Conservation (phyloP, 2,113 vertebrate species). For the Pedetes capensis region DNA sequence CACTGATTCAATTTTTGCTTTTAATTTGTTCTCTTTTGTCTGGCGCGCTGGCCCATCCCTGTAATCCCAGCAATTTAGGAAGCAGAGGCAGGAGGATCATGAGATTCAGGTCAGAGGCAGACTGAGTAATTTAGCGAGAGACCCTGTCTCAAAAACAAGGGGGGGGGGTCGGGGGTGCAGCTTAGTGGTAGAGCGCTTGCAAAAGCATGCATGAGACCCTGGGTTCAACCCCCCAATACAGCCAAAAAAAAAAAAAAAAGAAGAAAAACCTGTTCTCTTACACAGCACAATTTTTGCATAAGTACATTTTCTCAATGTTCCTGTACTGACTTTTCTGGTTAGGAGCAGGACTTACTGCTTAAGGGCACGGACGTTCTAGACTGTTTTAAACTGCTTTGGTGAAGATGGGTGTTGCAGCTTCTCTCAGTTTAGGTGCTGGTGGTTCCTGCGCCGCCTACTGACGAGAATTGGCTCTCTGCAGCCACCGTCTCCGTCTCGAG, state of each 20-base stretch:
- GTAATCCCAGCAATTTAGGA: too few species aligned
- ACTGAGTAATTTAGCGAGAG: too few species aligned
- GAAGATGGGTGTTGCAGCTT: fast-evolving
- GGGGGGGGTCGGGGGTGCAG: too few species aligned
- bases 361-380: fast-evolving
- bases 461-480: constrained; percentile 55
- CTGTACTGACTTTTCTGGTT: background rate
- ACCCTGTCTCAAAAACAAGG: too few species aligned
- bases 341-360: background rate
- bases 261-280: too few species aligned
- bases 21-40: background rate
- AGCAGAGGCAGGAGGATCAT: too few species aligned
- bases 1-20: background rate
- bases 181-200: too few species aligned
- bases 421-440: fast-evolving
- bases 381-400: fast-evolving
- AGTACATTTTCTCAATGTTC: background rate
- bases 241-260: too few species aligned
- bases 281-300: background rate
- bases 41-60: too few species aligned
- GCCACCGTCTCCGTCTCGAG: constrained; percentile 53
- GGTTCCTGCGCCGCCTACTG: fast-evolving
- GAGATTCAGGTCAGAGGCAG: too few species aligned
- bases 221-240: too few species aligned
- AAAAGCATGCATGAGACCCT: too few species aligned